Evolutionary conservation across 2,113 vertebrate species (phyloP).

Genomic region (Aegotheles bennettii): DNA sequence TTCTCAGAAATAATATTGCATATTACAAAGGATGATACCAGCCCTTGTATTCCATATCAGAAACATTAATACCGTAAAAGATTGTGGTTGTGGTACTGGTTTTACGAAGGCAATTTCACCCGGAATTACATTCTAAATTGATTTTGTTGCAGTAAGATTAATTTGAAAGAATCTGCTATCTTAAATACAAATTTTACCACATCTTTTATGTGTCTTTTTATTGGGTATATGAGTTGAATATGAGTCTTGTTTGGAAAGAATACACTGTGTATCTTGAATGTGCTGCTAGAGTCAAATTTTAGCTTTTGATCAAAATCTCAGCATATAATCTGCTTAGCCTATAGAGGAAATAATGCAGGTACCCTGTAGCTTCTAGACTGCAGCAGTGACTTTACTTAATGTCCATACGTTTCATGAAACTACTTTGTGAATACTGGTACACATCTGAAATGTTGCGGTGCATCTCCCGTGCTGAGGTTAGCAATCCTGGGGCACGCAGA

Average conservation of each 20-base stretch:
- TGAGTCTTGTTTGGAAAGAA: conserved; percentile 8
- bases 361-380: neutral
- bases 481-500: no score
- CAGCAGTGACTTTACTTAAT: neutral
- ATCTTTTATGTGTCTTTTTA: conserved; percentile 28
- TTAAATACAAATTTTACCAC: conserved; percentile 45
- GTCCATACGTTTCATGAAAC: rapidly evolving
- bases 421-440: neutral
- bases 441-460: rapidly evolving
- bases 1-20: neutral
- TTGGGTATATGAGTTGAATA: neutral
- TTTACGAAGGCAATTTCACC: conserved; percentile 46
- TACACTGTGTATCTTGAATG: conserved; percentile 1
- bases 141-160: conserved; percentile 40
- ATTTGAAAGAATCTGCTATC: conserved; percentile 8
- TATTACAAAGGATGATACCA: neutral
- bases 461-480: no score
- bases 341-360: neutral
- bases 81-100: neutral
- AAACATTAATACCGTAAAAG: conserved; percentile 23
- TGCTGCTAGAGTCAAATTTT: neutral
- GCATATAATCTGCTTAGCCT: neutral
- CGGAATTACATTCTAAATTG: conserved; percentile 34
- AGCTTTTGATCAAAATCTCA: neutral
- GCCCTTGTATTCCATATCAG: neutral